phyloP scores from a whole-genome alignment of 2,113 vertebrate species.

The Heptranchias perlo region DNA sequence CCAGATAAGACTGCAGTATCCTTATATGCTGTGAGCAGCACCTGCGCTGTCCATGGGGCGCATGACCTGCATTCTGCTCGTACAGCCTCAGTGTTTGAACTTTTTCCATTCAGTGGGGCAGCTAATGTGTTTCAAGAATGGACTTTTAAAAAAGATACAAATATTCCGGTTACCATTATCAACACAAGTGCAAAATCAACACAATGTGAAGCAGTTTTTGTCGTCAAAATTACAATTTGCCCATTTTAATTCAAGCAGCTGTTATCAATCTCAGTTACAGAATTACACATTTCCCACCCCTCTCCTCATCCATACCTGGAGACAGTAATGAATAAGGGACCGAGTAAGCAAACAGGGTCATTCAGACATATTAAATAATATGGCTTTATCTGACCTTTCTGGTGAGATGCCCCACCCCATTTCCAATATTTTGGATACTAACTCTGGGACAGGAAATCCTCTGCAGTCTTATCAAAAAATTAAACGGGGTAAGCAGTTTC shows the following conservation, averaged over 20 bases:
- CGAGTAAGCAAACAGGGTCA: not conserved
- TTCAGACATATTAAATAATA: not conserved
- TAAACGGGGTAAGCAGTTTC: not conserved
- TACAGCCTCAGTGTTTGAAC: not conserved
- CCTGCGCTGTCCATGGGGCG: too few species aligned
- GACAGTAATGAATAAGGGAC: not conserved
- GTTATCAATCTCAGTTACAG: not conserved
- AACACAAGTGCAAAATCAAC: not conserved
- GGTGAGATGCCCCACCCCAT: not conserved
- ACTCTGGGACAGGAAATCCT: not conserved
- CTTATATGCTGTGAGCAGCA: too few species aligned
- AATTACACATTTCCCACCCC: not conserved
- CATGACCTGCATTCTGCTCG: not conserved
- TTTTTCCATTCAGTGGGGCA: not conserved
- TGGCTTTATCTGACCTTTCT: not conserved
- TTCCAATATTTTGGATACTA: not conserved
- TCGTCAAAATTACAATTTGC: not conserved
- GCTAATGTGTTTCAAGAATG: not conserved
- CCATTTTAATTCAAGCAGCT: not conserved
- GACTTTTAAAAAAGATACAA: too few species aligned
- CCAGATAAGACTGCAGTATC: not conserved
- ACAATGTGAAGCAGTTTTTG: not conserved
- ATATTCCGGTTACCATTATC: not conserved
- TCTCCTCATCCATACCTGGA: not conserved
- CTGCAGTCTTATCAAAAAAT: not conserved